A percentile compares a stretch with the other conserved stretches of the same genome.
phyloP scores from a whole-genome alignment of 2,113 vertebrate species.

The Tragelaphus buxtoni region DNA sequence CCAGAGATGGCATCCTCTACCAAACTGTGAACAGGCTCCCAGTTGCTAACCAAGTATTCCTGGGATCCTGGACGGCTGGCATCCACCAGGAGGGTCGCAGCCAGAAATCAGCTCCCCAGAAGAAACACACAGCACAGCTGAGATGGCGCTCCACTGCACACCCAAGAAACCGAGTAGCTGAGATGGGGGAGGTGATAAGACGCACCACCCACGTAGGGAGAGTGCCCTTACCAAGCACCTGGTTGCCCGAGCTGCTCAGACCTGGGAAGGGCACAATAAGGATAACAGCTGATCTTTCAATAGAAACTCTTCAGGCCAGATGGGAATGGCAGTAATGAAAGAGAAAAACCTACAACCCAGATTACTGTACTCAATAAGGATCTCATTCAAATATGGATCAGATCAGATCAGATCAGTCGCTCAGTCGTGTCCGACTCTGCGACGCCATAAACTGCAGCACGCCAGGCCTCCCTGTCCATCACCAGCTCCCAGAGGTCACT shows the following conservation, averaged over 20 bases:
- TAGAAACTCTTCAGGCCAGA: neutral
- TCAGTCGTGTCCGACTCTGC: too few relatives aligned
- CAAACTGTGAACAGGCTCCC: neutral
- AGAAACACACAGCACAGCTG: neutral
- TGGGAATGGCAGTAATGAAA: too few relatives aligned
- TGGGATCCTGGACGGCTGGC: neutral
- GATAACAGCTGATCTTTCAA: neutral
- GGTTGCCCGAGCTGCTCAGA: neutral
- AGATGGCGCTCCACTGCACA: accelerated
- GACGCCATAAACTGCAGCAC: too few relatives aligned
- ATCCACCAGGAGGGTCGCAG: accelerated
- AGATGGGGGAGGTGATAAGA: neutral
- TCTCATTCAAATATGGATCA: neutral
- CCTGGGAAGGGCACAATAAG: neutral
- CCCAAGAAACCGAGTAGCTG: neutral
- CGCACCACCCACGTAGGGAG: neutral
- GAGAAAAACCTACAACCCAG: too few relatives aligned
- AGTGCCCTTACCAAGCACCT: neutral
- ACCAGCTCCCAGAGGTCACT: too few relatives aligned
- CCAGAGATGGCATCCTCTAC: neutral
- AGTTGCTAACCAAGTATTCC: neutral
- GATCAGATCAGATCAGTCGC: too few relatives aligned
- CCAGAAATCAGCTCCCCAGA: neutral
- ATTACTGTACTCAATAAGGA: neutral
- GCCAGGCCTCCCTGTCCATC: too few relatives aligned